Evolutionary conservation across 2,888 invertebrate genomes (phyloP).

Genomic region (Choristoneura rosaceana): DNA sequence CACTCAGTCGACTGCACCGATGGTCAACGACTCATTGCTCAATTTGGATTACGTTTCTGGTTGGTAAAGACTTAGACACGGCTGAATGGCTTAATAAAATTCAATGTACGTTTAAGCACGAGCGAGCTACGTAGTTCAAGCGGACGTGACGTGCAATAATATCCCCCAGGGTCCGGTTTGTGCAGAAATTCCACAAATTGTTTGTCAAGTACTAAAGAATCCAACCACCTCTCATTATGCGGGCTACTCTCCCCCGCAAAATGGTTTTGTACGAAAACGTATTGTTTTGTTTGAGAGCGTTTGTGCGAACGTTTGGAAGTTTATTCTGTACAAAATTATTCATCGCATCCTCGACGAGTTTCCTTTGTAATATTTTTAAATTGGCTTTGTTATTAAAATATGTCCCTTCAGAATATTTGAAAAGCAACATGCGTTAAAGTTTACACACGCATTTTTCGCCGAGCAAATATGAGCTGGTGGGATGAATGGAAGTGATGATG

Average conservation of each 20-base stretch:
- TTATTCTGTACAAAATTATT: conserved; percentile 37
- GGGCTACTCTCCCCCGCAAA: conserved; percentile 18
- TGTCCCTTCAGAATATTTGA: conserved; percentile 32
- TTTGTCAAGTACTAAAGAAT: conserved; percentile 34
- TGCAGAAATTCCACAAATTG: conserved; percentile 37
- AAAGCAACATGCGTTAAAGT: conserved; percentile 21
- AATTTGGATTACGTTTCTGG: conserved; percentile 28
- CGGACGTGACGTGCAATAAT: conserved; percentile 16
- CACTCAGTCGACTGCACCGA: conserved; percentile 5
- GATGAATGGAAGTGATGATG: conserved; percentile 18
- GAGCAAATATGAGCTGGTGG: neutral
- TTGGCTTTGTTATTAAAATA: conserved; percentile 40
- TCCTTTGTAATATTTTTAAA: conserved; percentile 39
- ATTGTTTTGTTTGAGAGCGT: conserved; percentile 29
- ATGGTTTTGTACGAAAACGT: conserved; percentile 32
- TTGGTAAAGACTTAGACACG: neutral
- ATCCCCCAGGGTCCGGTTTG: conserved; percentile 24
- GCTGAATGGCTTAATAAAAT: conserved; percentile 21
- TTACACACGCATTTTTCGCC: conserved; percentile 22
- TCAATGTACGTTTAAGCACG: conserved; percentile 28
- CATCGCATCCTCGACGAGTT: conserved; percentile 33
- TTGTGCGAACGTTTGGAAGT: conserved; percentile 21
- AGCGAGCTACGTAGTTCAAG: conserved; percentile 1
- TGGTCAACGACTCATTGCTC: conserved; percentile 7
- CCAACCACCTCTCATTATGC: conserved; percentile 37